Conservation (phyloP, 35 echinoderm and acorn worm species). For the Lytechinus pictus region DNA sequence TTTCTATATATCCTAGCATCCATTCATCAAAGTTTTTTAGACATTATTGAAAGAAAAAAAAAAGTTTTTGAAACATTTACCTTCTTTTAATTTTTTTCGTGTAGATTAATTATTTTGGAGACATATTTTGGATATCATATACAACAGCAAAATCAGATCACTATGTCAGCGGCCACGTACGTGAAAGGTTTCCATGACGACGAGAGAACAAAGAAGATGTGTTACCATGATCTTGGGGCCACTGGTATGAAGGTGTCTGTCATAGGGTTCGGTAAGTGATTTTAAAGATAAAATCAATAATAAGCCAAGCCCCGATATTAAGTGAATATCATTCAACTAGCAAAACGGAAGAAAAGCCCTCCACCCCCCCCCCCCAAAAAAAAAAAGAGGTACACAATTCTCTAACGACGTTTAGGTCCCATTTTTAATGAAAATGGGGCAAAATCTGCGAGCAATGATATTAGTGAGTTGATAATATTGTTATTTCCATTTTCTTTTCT, state of each 20-base stretch:
- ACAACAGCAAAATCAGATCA: too few species aligned
- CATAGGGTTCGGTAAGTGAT: conserved; percentile 79
- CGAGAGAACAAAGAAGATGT: conserved; percentile 68
- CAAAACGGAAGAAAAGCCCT: neutral
- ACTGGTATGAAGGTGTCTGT: conserved; percentile 84
- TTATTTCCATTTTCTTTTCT: neutral
- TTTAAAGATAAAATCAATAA: neutral
- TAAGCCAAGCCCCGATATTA: neutral
- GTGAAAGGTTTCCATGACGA: conserved; percentile 86
- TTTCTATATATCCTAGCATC: too few species aligned
- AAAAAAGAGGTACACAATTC: neutral
- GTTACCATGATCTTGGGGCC: conserved; percentile 71
- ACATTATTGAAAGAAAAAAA: too few species aligned
- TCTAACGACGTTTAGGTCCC: neutral
- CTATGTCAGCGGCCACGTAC: conserved; percentile 46
- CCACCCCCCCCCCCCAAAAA: neutral
- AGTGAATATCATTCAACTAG: too few species aligned
- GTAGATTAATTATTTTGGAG: too few species aligned
- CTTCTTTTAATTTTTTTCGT: too few species aligned
- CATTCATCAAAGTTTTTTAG: too few species aligned
- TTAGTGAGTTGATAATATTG: neutral
- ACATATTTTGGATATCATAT: too few species aligned
- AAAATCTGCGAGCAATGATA: neutral
- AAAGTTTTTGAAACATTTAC: too few species aligned
- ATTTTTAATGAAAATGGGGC: neutral